Evolutionary conservation across 92 coral and sea anemone species (phyloP).

Genomic region (Palythoa heliodiscus): DNA sequence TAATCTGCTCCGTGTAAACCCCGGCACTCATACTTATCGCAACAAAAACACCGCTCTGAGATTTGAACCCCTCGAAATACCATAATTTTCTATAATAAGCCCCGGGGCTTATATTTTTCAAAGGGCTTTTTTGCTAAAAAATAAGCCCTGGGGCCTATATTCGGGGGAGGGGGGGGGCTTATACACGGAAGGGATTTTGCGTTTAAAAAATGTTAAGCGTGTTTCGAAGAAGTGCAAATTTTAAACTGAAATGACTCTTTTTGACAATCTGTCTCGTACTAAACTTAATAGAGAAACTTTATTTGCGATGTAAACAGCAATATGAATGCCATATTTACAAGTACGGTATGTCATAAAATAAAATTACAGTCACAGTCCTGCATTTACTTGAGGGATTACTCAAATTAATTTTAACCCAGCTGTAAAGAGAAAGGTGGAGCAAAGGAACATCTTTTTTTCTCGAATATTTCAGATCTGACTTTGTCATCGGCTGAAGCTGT

Average conservation of each 20-base stretch:
- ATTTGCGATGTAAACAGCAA: conserved; percentile 25
- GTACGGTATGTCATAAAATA: conserved; percentile 11
- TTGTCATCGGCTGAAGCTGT: conserved; percentile 54
- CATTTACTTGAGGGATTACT: conserved; percentile 12
- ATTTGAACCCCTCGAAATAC: conserved; percentile 13
- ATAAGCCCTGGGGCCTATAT: conserved; percentile 14
- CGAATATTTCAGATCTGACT: conserved; percentile 30
- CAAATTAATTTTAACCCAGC: conserved; percentile 11
- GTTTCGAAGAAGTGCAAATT: conserved; percentile 30
- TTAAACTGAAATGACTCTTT: conserved; percentile 26
- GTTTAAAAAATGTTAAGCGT: conserved; percentile 24
- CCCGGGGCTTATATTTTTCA: conserved; percentile 14
- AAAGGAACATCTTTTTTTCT: conserved; percentile 16
- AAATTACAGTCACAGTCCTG: conserved; percentile 13
- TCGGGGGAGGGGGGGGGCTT: conserved; percentile 25
- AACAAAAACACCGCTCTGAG: conserved; percentile 14
- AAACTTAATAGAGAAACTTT: conserved; percentile 23
- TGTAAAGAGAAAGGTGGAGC: conserved; percentile 14
- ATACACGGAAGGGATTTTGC: conserved; percentile 23
- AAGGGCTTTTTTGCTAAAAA: conserved; percentile 11
- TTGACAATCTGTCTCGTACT: conserved; percentile 24
- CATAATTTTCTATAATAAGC: background rate
- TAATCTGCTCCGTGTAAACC: conserved; percentile 14
- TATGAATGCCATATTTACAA: conserved; percentile 12
- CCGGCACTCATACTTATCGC: conserved; percentile 15